Evolutionary conservation across 2,888 invertebrate species (phyloP).

Genomic region (Polyommatus iphigenia): DNA sequence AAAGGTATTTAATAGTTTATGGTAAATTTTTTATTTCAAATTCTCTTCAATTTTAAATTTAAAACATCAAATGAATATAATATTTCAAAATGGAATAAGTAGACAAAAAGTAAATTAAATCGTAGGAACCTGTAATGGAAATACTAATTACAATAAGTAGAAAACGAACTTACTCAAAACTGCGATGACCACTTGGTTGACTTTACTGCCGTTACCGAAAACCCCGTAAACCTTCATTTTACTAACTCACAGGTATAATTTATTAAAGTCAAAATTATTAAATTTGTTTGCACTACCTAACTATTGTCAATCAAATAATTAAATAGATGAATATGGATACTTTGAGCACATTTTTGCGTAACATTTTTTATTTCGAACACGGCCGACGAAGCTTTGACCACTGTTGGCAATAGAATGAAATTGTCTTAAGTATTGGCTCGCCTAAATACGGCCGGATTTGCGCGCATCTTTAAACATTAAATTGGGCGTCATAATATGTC

Average conservation of each 20-base stretch:
- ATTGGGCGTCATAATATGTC: background rate
- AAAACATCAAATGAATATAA: background rate
- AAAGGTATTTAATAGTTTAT: too few relatives aligned
- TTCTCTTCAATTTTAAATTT: too few relatives aligned
- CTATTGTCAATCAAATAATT: constrained; percentile 12
- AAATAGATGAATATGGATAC: background rate
- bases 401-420: constrained; percentile 23
- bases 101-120: background rate
- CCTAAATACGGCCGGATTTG: constrained; percentile 15
- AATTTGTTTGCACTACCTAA: background rate
- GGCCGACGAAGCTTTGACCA: constrained; percentile 14
- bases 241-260: background rate
- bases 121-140: background rate
- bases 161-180: constrained; percentile 55
- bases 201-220: constrained; percentile 58
- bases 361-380: constrained; percentile 20
- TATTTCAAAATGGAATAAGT: background rate
- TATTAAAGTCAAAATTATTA: constrained; percentile 3
- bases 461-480: constrained; percentile 12
- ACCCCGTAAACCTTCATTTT: constrained; percentile 51
- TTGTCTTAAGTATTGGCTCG: background rate
- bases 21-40: too few relatives aligned
- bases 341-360: background rate
- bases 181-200: constrained; percentile 64
- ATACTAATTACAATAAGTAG: background rate